Evolutionary conservation across 2,113 vertebrate genomes (phyloP).

Genomic region (Pao palembangensis): DNA sequence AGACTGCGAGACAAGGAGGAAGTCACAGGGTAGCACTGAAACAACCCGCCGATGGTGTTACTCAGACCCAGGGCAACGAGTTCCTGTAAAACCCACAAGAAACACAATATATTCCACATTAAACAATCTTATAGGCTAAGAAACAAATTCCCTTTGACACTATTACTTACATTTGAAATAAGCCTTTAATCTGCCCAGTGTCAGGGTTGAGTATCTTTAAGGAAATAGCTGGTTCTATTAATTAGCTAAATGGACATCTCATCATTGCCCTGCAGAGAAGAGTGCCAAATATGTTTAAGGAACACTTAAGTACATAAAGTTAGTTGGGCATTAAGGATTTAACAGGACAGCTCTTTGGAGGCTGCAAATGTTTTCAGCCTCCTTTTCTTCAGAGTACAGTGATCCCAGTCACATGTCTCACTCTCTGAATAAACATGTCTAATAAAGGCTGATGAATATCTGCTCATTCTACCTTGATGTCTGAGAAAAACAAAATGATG

Average conservation of each 20-base stretch:
- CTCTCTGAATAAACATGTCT: slow-evolving; percentile 8
- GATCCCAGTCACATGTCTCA: slow-evolving; percentile 33
- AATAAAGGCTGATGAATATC: not conserved
- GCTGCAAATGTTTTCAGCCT: slow-evolving; percentile 12
- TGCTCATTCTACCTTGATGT: not conserved
- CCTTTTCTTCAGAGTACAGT: slow-evolving; percentile 10
- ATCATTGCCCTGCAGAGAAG: slow-evolving; percentile 4
- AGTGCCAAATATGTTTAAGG: slow-evolving; percentile 20
- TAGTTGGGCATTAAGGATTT: slow-evolving; percentile 46
- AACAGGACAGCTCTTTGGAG: slow-evolving; percentile 25
- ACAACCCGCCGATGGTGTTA: slow-evolving; percentile 85
- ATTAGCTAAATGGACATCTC: slow-evolving; percentile 8
- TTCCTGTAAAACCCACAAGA: slow-evolving; percentile 73
- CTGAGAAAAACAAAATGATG: too few relatives aligned
- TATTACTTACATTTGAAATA: not conserved
- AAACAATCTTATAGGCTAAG: not conserved
- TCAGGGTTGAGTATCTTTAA: not conserved
- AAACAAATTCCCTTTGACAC: not conserved
- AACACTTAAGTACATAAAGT: slow-evolving; percentile 22
- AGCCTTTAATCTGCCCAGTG: not conserved
- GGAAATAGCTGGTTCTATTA: slow-evolving; percentile 3
- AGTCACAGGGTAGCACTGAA: slow-evolving; percentile 88
- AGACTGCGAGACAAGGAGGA: slow-evolving; percentile 90
- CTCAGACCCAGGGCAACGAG: slow-evolving; percentile 86
- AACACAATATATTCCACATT: not conserved